A percentile compares a stretch with the other conserved stretches of the same genome.
These are phyloP conservation scores for Pogonus chalceus DNA, from an alignment of 1,140 invertebrate genomes.

Conservation along the genomic window DNA sequence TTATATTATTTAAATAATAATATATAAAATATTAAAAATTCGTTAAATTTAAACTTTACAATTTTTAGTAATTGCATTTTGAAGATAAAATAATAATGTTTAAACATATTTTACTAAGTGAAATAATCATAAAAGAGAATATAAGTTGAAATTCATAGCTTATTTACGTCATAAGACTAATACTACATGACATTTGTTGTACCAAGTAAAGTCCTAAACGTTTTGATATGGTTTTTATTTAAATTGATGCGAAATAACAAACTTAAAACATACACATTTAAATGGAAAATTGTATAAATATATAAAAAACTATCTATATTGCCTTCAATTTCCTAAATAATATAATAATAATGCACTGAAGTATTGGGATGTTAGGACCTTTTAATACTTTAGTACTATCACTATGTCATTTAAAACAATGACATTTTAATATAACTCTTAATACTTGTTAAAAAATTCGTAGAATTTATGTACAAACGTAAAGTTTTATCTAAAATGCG, in stretches of 20 bases:
- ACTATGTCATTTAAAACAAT: constrained; percentile 25
- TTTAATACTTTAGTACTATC: constrained; percentile 38
- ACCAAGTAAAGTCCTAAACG: neutral
- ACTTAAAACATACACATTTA: constrained; percentile 3
- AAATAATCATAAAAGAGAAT: too few species aligned
- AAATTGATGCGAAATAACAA: neutral
- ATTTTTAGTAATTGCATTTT: too few species aligned
- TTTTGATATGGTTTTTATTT: neutral
- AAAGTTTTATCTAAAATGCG: too few species aligned
- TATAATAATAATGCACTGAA: constrained; percentile 36
- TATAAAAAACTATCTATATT: constrained; percentile 33
- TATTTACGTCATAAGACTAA: too few species aligned
- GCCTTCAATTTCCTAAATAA: constrained; percentile 36
- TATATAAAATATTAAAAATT: too few species aligned
- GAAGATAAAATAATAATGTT: too few species aligned
- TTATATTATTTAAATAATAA: too few species aligned
- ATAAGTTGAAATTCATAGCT: too few species aligned
- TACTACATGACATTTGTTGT: too few species aligned
- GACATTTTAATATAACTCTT: constrained; percentile 33
- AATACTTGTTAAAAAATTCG: constrained; percentile 15
- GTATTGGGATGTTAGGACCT: constrained; percentile 37
- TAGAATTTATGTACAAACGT: too few species aligned
- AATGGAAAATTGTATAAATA: constrained; percentile 27
- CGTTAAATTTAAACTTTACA: too few species aligned
- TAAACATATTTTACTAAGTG: too few species aligned